Conservation (phyloP, 2,797 vertebrate genomes). For the Psittacula echo region DNA sequence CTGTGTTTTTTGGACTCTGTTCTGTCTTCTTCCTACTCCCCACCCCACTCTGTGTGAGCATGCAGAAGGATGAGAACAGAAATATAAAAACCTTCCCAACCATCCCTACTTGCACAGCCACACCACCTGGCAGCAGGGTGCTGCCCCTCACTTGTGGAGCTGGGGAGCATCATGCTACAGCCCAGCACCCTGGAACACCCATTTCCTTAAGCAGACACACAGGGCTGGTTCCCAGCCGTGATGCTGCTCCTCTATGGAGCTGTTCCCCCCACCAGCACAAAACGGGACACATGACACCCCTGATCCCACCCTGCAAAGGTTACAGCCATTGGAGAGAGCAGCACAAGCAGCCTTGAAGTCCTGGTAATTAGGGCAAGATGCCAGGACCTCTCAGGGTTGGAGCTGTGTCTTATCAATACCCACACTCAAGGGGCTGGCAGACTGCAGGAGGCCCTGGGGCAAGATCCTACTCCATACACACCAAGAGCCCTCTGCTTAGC, state of each 20-base stretch:
- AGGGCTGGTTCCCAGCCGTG: not conserved
- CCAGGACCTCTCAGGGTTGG: not conserved
- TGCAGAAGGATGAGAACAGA: not conserved
- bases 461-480: accelerated
- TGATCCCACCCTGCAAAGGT: not conserved
- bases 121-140: not conserved
- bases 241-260: not conserved
- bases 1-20: not conserved
- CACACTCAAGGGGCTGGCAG: not conserved
- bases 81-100: not conserved
- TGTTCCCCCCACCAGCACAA: not conserved
- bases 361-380: accelerated
- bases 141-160: not conserved
- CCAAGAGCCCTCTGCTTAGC: not conserved
- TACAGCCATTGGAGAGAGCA: not conserved
- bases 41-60: not conserved
- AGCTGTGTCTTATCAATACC: not conserved
- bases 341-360: not conserved
- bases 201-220: not conserved
- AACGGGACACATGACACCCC: not conserved
- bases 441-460: accelerated
- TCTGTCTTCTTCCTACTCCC: not conserved
- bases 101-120: not conserved
- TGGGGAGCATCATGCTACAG: not conserved
- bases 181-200: not conserved